Evolutionary conservation across 2,797 vertebrate genomes (phyloP).

Genomic region (Danionella dracula): DNA sequence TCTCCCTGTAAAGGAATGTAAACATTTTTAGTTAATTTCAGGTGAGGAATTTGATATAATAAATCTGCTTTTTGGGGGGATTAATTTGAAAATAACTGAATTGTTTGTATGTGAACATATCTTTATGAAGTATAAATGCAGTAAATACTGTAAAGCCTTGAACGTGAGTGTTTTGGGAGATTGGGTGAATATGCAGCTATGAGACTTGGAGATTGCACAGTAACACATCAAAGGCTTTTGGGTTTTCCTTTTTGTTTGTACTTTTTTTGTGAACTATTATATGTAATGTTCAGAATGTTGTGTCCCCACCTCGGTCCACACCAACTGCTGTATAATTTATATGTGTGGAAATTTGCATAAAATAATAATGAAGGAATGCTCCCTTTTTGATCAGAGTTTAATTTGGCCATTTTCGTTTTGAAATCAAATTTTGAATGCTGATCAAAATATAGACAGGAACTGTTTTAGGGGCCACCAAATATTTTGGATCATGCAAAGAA

Average conservation of each 20-base stretch:
- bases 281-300: conserved; percentile 73
- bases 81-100: conserved; percentile 42
- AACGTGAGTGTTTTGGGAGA: conserved; percentile 50
- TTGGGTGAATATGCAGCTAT: conserved; percentile 33
- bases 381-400: conserved; percentile 67
- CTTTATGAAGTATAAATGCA: conserved; percentile 45
- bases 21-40: not conserved
- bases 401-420: conserved; percentile 86
- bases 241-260: not conserved
- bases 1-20: conserved; percentile 13
- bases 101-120: conserved; percentile 47
- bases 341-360: conserved; percentile 23
- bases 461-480: conserved; percentile 95
- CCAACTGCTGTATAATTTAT: conserved; percentile 65
- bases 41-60: not conserved
- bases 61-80: not conserved
- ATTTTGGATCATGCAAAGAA: conserved; percentile 99
- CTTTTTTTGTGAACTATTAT: conserved; percentile 7
- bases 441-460: conserved; percentile 63
- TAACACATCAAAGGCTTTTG: conserved; percentile 21
- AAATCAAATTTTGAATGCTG: conserved; percentile 89
- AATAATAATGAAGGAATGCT: conserved; percentile 21
- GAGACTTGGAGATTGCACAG: conserved; percentile 46
- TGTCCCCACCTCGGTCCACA: conserved; percentile 71
- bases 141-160: conserved; percentile 59